Conservation (phyloP, 2,888 invertebrate genomes). For the Eucriotettix oculatus region DNA sequence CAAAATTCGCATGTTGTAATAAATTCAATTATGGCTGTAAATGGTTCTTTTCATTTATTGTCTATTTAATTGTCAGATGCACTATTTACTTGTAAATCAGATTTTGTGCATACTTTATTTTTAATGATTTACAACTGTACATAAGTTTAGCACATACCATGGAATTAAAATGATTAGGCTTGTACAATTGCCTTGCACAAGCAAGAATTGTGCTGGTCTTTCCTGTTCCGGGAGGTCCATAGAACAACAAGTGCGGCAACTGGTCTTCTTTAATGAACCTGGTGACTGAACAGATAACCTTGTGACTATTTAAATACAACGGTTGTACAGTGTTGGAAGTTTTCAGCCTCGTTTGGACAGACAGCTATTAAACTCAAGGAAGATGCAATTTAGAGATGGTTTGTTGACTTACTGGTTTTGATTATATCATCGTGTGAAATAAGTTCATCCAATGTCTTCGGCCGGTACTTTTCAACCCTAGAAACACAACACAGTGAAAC, state of each 20-base stretch:
- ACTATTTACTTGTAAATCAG: no score
- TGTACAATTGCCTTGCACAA: slow-evolving; percentile 82
- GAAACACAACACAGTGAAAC: no score
- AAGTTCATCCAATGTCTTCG: slow-evolving; percentile 74
- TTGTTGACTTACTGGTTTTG: slow-evolving; percentile 66
- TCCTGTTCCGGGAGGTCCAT: slow-evolving; percentile 96
- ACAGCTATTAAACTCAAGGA: no score
- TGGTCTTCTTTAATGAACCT: slow-evolving; percentile 83
- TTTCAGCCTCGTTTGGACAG: no score
- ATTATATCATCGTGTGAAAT: slow-evolving; percentile 97
- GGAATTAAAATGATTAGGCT: slow-evolving; percentile 75
- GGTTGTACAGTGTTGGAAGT: background rate
- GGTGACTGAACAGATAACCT: slow-evolving; percentile 39
- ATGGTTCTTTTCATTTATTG: no score
- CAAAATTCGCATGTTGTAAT: no score
- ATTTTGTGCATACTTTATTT: no score
- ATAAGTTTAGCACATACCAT: slow-evolving; percentile 50
- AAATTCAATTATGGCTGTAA: no score
- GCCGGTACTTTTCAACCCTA: slow-evolving; percentile 98
- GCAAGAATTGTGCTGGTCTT: slow-evolving; percentile 97
- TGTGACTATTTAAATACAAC: background rate
- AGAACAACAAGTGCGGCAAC: slow-evolving; percentile 88
- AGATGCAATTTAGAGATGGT: no score
- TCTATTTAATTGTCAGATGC: no score
- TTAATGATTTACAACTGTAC: no score